Percentiles rank a stretch among this genome's conserved stretches.
Evolutionary conservation across 2,797 vertebrate genomes (phyloP).

Genomic region (Lagocephalus sceleratus): DNA sequence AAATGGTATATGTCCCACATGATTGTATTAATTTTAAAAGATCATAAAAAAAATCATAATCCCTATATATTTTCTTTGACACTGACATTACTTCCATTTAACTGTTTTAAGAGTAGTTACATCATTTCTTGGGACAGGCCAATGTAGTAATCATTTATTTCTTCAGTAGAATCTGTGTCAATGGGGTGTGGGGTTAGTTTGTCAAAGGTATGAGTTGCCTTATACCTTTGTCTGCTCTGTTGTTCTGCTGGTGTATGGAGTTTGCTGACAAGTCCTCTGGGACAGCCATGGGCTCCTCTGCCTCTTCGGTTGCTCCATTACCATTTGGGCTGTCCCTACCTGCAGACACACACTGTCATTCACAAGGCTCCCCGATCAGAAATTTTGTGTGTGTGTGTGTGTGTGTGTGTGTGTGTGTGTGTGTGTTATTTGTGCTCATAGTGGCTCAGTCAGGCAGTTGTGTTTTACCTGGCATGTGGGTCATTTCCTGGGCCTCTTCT

Average conservation of each 20-base stretch:
- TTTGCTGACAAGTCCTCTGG: constrained; percentile 95
- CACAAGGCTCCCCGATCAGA: too few relatives aligned
- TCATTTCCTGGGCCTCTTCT: constrained; percentile 95
- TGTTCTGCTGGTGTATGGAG: constrained; percentile 84
- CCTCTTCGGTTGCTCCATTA: constrained; percentile 87
- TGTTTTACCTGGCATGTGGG: constrained; percentile 94
- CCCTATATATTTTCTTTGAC: constrained; percentile 40
- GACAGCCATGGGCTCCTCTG: constrained; percentile 94
- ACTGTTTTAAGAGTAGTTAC: constrained; percentile 31
- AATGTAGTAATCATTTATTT: constrained; percentile 2
- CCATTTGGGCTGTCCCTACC: constrained; percentile 89
- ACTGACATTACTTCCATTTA: constrained; percentile 26
- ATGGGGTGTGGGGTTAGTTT: not conserved
- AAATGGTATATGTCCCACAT: constrained; percentile 49
- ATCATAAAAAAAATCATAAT: too few relatives aligned
- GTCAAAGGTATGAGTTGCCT: constrained; percentile 71
- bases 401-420: too few relatives aligned
- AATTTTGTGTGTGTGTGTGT: constrained; percentile 46
- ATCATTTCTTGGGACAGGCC: too few relatives aligned
- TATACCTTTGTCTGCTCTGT: constrained; percentile 85
- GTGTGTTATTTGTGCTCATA: constrained; percentile 39
- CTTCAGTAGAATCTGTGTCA: constrained; percentile 10
- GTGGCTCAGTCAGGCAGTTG: constrained; percentile 52
- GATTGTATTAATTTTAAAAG: constrained; percentile 33
- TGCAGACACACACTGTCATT: constrained; percentile 56